A percentile compares a stretch with the other conserved stretches of the same genome.
These are phyloP conservation scores for Sapajus apella DNA, from an alignment of 2,113 vertebrate species.

Conservation along the genomic window DNA sequence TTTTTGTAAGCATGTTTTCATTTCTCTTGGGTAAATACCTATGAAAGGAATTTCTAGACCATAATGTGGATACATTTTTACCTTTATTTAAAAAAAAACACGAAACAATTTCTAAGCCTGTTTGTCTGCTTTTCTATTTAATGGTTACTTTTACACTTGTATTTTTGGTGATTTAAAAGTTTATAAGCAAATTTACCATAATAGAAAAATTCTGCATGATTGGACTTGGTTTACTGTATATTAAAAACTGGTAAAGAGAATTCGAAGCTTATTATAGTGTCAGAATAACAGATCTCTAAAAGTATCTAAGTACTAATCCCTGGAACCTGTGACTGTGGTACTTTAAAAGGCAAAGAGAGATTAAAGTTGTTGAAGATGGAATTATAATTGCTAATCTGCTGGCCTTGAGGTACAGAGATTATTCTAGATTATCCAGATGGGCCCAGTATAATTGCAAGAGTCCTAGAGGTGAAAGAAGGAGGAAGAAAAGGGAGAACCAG, in stretches of 20 bases:
- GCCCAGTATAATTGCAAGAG: not conserved
- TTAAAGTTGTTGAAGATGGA: not conserved
- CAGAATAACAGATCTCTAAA: not conserved
- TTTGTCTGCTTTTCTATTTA: not conserved
- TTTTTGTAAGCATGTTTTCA: not conserved
- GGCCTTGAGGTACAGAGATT: not conserved
- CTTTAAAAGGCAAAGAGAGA: not conserved
- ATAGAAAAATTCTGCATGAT: not conserved
- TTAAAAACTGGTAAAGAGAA: not conserved
- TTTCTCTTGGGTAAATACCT: constrained; percentile 9
- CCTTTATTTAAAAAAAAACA: not conserved
- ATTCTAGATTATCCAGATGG: not conserved
- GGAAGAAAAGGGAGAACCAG: not conserved
- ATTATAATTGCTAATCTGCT: not conserved
- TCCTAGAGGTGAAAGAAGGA: not conserved
- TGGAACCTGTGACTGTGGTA: not conserved
- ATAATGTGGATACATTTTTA: not conserved
- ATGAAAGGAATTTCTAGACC: not conserved
- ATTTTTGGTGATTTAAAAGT: constrained; percentile 8
- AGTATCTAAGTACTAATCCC: not conserved
- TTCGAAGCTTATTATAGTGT: not conserved
- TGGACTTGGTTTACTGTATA: not conserved
- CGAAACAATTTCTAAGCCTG: not conserved
- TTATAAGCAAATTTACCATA: not conserved
- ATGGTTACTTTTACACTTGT: not conserved